Evolutionary conservation across 2,113 vertebrate genomes (phyloP), one percentile per base, ranked within the genome.

Genomic region (Engraulis encrasicolus): DNA sequence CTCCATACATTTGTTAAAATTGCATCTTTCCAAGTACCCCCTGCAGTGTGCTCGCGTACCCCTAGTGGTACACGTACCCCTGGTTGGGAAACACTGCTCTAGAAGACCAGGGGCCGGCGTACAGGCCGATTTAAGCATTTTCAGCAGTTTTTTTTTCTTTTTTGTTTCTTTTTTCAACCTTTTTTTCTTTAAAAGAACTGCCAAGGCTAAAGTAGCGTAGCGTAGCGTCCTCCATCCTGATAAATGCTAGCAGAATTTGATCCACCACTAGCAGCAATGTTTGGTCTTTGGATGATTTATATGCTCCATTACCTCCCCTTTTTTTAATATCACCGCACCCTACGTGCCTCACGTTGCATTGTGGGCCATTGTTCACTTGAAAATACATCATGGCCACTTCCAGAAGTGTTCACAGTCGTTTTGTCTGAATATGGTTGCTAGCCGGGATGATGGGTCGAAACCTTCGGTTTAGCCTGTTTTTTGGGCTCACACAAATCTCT

Each of bases 221-320:
- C 15, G 58, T 66, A n/a, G n/a, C n/a, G n/a, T n/a, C 58, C 58
- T 66, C 58, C 58, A 66, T 66, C 7, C 23, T 31, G 58, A 66
- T 27, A 66, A 66, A 66, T 66, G 58, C 54, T 61, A 61, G 54
- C 5, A 12, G 54, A 23, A 19, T 61, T 66, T 66, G 58, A 66
- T 66, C 23, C 23, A 15, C 58, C 58, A 66, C 58, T 27, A 66
- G 23, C 58, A 27, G 23, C 58, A 66, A 66, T 66, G 31, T 66
- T 66, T 27, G 23, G 23, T 66, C 58, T 66, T 27, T 66, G 58
- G 58, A 66, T 66, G 58, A 66, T 66, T 66, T 66, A 66, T 66
- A n/a, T 66, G 6, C 58, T 31, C 58, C 58, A 66, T 66, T 66
- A 66, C 58, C 20, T 12, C 18, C 23, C 7, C 23, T 66, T 66